Evolutionary conservation across 2,797 vertebrate species (phyloP).

Genomic region (Huso huso): DNA sequence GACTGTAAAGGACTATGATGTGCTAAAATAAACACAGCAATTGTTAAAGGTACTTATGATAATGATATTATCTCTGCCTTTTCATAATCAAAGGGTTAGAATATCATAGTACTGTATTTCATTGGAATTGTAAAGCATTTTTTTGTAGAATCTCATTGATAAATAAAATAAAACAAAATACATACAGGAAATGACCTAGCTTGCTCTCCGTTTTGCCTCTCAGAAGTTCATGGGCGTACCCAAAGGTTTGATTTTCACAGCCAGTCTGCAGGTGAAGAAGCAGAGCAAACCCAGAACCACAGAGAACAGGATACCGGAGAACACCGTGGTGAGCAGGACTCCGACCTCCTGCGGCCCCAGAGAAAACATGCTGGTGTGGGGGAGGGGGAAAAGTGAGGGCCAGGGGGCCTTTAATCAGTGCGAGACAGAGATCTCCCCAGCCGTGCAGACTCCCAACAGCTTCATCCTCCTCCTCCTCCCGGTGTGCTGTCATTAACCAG

Average conservation of each 20-base stretch:
- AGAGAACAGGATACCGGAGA: conserved; percentile 40
- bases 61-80: no score
- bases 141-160: no score
- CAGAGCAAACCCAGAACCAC: conserved; percentile 51
- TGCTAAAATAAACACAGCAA: no score
- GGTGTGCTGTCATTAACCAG: not conserved
- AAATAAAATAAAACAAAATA: no score
- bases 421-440: not conserved
- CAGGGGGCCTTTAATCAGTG: not conserved
- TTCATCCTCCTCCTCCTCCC: not conserved
- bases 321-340: conserved; percentile 40
- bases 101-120: no score
- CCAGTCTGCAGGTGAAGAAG: conserved; percentile 62
- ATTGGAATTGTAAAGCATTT: no score
- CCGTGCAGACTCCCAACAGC: not conserved
- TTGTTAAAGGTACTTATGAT: no score
- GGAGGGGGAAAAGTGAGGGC: not conserved
- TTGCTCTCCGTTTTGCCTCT: conserved; percentile 11
- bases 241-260: conserved; percentile 38
- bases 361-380: conserved; percentile 1
- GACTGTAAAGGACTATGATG: no score
- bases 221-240: conserved; percentile 50
- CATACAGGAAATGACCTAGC: no score
- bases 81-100: no score
- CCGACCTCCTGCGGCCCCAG: conserved; percentile 30